Evolutionary conservation across 2,797 vertebrate genomes (phyloP).

Genomic region (Scolopax bukidnonensis): DNA sequence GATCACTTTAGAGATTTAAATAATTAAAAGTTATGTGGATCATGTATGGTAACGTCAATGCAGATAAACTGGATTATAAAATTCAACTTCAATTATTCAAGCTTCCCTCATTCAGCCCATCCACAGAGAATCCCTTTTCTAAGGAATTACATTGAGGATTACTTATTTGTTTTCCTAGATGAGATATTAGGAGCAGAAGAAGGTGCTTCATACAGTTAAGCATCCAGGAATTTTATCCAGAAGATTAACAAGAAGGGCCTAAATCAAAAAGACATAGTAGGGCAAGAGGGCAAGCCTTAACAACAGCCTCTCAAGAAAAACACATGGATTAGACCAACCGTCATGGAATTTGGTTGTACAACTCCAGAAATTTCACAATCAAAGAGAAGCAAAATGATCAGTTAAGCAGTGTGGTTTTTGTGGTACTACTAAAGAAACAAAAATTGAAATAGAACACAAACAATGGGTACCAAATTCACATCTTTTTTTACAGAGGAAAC

Average conservation of each 20-base stretch:
- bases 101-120: background rate
- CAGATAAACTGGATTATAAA: background rate
- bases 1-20: background rate
- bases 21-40: background rate
- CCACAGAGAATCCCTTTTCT: background rate
- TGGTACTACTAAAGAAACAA: background rate
- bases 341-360: background rate
- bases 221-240: background rate
- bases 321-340: fast-evolving
- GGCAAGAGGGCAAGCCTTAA: background rate
- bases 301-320: background rate
- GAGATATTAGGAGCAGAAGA: background rate
- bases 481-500: background rate
- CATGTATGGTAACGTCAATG: background rate
- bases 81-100: background rate
- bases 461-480: background rate
- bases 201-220: background rate
- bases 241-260: background rate
- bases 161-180: background rate
- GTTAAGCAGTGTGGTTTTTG: background rate
- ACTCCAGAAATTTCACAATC: background rate
- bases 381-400: background rate
- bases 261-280: background rate
- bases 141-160: background rate
- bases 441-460: background rate